phyloP scores from a whole-genome alignment of 2,797 vertebrate genomes.

The Esox lucius region DNA sequence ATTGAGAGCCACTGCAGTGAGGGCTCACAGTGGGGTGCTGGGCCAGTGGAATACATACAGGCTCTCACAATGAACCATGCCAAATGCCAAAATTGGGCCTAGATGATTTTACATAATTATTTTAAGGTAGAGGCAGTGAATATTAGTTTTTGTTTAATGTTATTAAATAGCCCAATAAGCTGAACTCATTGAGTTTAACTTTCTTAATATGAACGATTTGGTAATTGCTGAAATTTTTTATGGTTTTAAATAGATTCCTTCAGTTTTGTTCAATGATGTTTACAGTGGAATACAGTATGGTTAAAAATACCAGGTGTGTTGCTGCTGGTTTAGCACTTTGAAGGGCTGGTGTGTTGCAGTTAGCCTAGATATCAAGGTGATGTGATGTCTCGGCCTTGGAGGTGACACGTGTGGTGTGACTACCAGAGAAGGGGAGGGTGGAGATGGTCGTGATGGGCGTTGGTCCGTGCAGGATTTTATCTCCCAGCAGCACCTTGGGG shows the following conservation, averaged over 20 bases:
- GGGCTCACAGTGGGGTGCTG: background rate
- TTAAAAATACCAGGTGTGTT: background rate
- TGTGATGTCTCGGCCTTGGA: constrained; percentile 41
- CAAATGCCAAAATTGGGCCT: background rate
- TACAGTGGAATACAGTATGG: background rate
- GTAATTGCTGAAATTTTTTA: background rate
- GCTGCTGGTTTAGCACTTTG: background rate
- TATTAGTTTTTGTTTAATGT: background rate
- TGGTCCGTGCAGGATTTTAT: constrained; percentile 56
- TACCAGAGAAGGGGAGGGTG: background rate
- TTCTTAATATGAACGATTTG: background rate
- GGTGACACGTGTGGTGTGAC: constrained; percentile 6
- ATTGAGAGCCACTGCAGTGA: constrained; percentile 9
- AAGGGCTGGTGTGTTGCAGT: background rate
- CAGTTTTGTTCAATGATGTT: background rate
- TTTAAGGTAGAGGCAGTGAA: background rate
- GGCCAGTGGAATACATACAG: constrained; percentile 29
- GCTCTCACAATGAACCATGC: background rate
- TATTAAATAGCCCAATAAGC: background rate
- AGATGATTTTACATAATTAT: background rate
- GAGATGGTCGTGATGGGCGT: constrained; percentile 18
- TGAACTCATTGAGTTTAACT: background rate
- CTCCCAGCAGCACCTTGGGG: constrained; percentile 60
- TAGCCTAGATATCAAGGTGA: constrained; percentile 25
- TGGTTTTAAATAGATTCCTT: background rate